phyloP scores from a whole-genome alignment of 2,888 invertebrate species.

The Malthinus seriepunctatus region DNA sequence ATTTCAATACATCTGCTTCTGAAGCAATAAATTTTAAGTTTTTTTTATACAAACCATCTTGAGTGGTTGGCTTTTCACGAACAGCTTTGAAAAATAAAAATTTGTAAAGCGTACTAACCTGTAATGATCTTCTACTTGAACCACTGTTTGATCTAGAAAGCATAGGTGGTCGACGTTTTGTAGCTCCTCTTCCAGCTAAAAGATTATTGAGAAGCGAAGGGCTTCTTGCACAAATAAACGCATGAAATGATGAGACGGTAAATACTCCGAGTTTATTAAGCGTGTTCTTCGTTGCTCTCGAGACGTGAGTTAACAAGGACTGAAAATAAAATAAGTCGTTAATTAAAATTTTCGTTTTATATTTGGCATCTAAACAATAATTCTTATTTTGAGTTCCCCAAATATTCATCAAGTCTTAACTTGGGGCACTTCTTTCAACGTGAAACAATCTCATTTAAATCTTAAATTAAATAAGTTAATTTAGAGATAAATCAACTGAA shows the following conservation, averaged over 20 bases:
- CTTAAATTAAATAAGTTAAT: constrained; percentile 8
- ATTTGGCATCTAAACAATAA: neutral
- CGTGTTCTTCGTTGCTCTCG: constrained; percentile 91
- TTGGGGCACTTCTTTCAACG: constrained; percentile 1
- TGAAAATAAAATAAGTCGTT: constrained; percentile 53
- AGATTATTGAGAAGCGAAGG: constrained; percentile 91
- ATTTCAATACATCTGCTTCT: neutral
- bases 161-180: constrained; percentile 87
- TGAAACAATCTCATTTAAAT: constrained; percentile 11
- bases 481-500: too few relatives aligned
- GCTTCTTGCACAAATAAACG: constrained; percentile 94
- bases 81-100: neutral
- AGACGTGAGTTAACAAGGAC: constrained; percentile 94
- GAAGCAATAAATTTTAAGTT: neutral
- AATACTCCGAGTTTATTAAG: constrained; percentile 95
- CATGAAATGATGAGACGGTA: constrained; percentile 97
- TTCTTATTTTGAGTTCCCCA: neutral
- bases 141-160: constrained; percentile 88
- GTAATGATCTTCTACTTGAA: constrained; percentile 84
- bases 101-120: constrained; percentile 58
- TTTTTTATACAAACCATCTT: neutral
- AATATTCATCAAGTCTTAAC: neutral
- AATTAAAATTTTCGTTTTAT: neutral
- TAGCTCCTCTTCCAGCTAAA: constrained; percentile 87
- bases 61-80: neutral